phyloP scores from a whole-genome alignment of 2,888 invertebrate species.

The Heliconius erato region DNA sequence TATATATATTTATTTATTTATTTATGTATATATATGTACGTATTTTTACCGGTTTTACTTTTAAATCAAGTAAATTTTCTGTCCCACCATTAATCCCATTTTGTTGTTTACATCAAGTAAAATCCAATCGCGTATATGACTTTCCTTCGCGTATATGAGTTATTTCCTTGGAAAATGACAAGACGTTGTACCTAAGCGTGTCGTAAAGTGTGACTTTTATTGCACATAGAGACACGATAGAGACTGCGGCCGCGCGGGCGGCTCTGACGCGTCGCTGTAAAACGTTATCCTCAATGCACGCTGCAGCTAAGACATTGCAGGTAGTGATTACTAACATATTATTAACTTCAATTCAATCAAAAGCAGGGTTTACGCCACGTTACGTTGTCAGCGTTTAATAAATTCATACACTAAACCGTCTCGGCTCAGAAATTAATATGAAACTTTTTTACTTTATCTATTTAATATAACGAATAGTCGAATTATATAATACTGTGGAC shows the following conservation, averaged over 20 bases:
- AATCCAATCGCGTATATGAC: not conserved
- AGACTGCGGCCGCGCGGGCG: slow-evolving; percentile 7
- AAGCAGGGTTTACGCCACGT: not conserved
- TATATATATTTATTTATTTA: too few relatives aligned
- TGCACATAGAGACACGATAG: too few relatives aligned
- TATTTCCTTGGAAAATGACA: slow-evolving; percentile 17
- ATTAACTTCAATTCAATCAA: not conserved
- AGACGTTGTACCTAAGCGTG: slow-evolving; percentile 21
- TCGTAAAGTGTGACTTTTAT: slow-evolving; percentile 34
- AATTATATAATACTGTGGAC: not conserved
- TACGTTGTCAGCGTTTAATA: slow-evolving; percentile 1
- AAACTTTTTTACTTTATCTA: not conserved
- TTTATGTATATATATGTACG: too few relatives aligned
- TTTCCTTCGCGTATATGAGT: too few relatives aligned
- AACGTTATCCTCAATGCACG: slow-evolving; percentile 24
- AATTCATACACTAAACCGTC: not conserved
- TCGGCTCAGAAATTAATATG: not conserved
- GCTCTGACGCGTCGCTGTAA: slow-evolving; percentile 21
- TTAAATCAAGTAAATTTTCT: too few relatives aligned
- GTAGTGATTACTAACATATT: slow-evolving; percentile 28
- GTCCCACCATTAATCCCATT: not conserved
- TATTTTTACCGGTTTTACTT: too few relatives aligned
- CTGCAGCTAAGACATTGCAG: slow-evolving; percentile 7
- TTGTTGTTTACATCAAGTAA: not conserved
- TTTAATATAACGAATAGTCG: not conserved